phyloP scores from a whole-genome alignment of 2,797 vertebrate species.

The Leucoraja ocellata region DNA sequence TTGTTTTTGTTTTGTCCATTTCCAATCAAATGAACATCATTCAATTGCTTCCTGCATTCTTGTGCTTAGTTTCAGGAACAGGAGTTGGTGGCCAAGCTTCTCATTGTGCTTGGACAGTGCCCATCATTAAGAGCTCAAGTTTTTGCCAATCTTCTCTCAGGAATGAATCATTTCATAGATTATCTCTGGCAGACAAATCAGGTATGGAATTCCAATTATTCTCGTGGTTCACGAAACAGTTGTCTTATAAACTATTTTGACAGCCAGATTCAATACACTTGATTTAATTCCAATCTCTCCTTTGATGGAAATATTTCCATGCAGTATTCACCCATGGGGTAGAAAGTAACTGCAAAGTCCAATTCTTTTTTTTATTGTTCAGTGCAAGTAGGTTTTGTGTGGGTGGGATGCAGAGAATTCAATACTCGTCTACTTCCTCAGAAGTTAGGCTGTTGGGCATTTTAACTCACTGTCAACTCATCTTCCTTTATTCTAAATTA shows the following conservation, averaged over 20 bases:
- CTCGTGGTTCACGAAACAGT: neutral
- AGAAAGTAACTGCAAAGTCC: neutral
- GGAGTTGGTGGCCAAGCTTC: slow-evolving; percentile 52
- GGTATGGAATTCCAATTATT: slow-evolving; percentile 55
- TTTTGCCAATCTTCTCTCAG: slow-evolving; percentile 62
- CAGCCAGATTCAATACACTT: neutral
- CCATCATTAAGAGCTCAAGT: slow-evolving; percentile 57
- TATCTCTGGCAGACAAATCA: slow-evolving; percentile 60
- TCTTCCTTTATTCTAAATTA: too few relatives aligned
- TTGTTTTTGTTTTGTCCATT: neutral
- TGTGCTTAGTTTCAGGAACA: slow-evolving; percentile 62
- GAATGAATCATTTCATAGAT: slow-evolving; percentile 63
- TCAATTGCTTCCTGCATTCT: neutral
- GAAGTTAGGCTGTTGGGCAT: too few relatives aligned
- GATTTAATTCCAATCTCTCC: neutral
- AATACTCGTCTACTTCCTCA: neutral
- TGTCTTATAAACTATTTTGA: neutral
- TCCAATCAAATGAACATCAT: neutral
- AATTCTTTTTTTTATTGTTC: neutral
- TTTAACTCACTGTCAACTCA: too few relatives aligned
- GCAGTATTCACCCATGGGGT: neutral
- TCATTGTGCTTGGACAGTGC: slow-evolving; percentile 68
- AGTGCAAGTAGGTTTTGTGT: neutral
- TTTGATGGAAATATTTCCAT: neutral
- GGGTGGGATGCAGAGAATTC: neutral